phyloP scores from a whole-genome alignment of 2,797 vertebrate species.

The Arctocebus calabarensis region DNA sequence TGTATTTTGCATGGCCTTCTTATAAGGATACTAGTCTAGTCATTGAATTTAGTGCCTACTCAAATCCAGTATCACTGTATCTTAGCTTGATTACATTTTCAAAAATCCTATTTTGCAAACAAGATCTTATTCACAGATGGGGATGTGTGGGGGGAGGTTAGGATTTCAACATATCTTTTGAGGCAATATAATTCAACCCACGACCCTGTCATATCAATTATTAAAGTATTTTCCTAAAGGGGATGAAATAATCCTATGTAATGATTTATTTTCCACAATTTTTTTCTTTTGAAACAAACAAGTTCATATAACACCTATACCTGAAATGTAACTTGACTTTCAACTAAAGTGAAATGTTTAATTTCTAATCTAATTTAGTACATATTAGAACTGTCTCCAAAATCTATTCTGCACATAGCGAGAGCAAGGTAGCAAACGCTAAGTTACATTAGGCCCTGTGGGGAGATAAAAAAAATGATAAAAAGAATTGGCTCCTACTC shows the following conservation, averaged over 20 bases:
- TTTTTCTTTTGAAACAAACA: slow-evolving; percentile 48
- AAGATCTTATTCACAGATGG: slow-evolving; percentile 7
- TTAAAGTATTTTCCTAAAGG: slow-evolving; percentile 44
- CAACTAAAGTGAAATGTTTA: slow-evolving; percentile 51
- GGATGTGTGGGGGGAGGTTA: neutral
- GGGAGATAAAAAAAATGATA: slow-evolving; percentile 45
- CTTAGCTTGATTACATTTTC: slow-evolving; percentile 35
- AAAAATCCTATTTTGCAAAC: slow-evolving; percentile 25
- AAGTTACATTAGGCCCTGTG: slow-evolving; percentile 64
- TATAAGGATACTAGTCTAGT: neutral
- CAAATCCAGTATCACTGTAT: neutral
- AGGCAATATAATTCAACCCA: neutral
- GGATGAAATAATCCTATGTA: neutral
- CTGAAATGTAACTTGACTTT: slow-evolving; percentile 16
- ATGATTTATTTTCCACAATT: slow-evolving; percentile 3
- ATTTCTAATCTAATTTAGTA: slow-evolving; percentile 56
- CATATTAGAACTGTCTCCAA: slow-evolving; percentile 58
- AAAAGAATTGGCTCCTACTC: slow-evolving; percentile 45
- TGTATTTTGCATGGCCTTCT: neutral
- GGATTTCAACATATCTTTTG: slow-evolving; percentile 2
- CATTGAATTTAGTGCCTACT: slow-evolving; percentile 14
- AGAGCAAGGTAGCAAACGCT: slow-evolving; percentile 52
- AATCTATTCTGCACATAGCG: slow-evolving; percentile 63
- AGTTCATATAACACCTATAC: neutral
- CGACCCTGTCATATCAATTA: neutral